Base-by-base conservation (phyloP, 2,888 invertebrate genomes). In the Lordiphosa fenestrarum region DNA sequence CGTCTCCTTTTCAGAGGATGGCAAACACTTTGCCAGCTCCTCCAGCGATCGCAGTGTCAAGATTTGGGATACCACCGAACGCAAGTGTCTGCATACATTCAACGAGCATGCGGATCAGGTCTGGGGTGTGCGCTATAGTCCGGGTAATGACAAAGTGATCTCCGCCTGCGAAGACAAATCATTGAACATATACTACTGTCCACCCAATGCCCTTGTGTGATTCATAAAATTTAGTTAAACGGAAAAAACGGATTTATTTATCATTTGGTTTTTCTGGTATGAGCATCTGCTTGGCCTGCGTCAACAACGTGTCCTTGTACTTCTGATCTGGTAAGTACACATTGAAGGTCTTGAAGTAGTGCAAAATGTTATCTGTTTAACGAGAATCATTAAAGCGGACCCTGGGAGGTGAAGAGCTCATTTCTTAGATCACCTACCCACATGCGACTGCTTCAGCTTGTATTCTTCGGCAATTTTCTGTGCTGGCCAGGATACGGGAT, bases 41-140 rank as follows among this genome's bases (percentile, higher is more conserved):
- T 98, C 98, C 71, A 95, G 98, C 0, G 99, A 99, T 90, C 94
- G 96, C 74, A 96, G 96, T 1, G 98, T 99, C 0, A 95, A 98
- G 89, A 93, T 99, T 10, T 99, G 99, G 99, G 96, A 98, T 87
- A 91, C 97, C 49, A 93, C 94, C 5, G 94, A 94, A 52, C 93
- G 96, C 89, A 95, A 96, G 84, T 97, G 97, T 87, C 92, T 97
- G 78, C 96, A 98, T 89, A 98, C 98, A 3, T 98, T 98, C 88
- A 94, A 92, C 76, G 98, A 98, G 81, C 99, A 99, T 88, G 91
- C 89, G 50, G 98, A 99, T 89, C 98, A 98, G 92, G 98, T 97
- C 0, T 98, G 98, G 97, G 94, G 96, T 71, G 96, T 96, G 0
- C 94, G 94, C 84, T 98, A 96, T 88, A 96, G 95, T 90, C 93